phyloP scores from a whole-genome alignment of 2,888 invertebrate genomes.

The Gonocerus acuteangulatus region DNA sequence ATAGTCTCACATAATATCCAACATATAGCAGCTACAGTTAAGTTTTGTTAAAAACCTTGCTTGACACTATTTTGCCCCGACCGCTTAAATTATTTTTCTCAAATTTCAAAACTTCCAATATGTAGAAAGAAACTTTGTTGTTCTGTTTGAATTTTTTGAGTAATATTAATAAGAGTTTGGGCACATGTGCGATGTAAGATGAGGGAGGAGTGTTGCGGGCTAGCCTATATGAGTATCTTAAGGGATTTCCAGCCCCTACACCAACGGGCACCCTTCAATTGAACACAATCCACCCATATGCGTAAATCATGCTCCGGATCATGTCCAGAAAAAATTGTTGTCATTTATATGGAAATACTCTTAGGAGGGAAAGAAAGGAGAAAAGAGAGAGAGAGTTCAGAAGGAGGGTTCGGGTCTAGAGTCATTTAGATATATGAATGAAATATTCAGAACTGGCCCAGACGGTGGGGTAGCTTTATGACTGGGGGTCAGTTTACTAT shows the following conservation, averaged over 20 bases:
- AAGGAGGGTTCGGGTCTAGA: constrained; percentile 16
- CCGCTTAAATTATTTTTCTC: too few species aligned
- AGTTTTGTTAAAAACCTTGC: too few species aligned
- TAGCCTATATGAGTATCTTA: too few species aligned
- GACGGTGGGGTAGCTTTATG: constrained; percentile 12
- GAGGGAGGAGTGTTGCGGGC: too few species aligned
- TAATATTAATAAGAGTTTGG: too few species aligned
- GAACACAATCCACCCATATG: neutral
- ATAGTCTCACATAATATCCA: too few species aligned
- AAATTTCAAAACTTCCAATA: too few species aligned
- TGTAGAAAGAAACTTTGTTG: too few species aligned
- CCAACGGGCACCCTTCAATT: constrained; percentile 1
- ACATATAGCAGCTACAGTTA: too few species aligned
- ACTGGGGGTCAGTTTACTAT: constrained; percentile 21
- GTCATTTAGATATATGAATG: constrained; percentile 41
- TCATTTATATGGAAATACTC: constrained; percentile 39
- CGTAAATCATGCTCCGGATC: constrained; percentile 9
- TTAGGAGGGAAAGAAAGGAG: neutral
- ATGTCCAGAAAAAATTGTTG: constrained; percentile 33
- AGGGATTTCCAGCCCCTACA: neutral
- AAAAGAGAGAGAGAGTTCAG: neutral
- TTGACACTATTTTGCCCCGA: too few species aligned
- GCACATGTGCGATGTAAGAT: too few species aligned
- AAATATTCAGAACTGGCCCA: constrained; percentile 37
- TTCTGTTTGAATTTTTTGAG: too few species aligned